Conservation (phyloP, 1,140 invertebrate species). For the Chionoecetes opilio region DNA sequence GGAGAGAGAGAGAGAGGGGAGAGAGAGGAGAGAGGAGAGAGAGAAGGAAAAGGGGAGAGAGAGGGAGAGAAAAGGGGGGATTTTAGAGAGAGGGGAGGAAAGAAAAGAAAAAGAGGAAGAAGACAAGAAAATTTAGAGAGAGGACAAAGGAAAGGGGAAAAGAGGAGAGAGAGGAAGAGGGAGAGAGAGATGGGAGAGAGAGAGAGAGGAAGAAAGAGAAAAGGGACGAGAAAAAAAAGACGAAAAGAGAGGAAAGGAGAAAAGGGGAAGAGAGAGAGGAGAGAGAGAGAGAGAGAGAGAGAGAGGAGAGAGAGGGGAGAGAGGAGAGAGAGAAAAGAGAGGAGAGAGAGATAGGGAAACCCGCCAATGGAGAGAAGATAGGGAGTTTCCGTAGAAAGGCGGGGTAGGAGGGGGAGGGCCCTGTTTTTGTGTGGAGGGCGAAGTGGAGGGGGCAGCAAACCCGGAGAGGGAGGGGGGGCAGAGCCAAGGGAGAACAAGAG, state of each 20-base stretch:
- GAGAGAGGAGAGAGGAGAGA: too few relatives aligned
- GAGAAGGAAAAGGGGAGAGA: too few relatives aligned
- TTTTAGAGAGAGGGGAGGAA: too few relatives aligned
- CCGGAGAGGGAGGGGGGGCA: background rate
- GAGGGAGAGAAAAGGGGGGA: too few relatives aligned
- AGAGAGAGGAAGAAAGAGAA: background rate
- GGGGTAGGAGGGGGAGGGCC: background rate
- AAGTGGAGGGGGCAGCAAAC: too few relatives aligned
- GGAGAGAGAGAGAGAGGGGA: too few relatives aligned
- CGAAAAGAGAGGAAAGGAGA: background rate
- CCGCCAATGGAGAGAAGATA: slow-evolving; percentile 10
- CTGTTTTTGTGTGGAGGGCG: too few relatives aligned
- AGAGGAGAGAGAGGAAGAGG: slow-evolving; percentile 3
- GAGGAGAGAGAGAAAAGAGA: background rate
- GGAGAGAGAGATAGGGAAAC: background rate
- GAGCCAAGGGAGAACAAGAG: background rate
- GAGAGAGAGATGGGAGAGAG: background rate
- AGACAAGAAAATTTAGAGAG: background rate
- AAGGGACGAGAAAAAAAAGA: background rate
- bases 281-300: slow-evolving; percentile 25
- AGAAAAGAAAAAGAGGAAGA: background rate
- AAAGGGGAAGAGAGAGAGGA: background rate
- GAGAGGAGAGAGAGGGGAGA: background rate
- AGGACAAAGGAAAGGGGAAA: background rate
- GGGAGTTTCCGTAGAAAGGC: background rate